Percentiles rank a stretch among this genome's conserved stretches.
Evolutionary conservation across 2,113 vertebrate species (phyloP).

Genomic region (Rissa tridactyla): DNA sequence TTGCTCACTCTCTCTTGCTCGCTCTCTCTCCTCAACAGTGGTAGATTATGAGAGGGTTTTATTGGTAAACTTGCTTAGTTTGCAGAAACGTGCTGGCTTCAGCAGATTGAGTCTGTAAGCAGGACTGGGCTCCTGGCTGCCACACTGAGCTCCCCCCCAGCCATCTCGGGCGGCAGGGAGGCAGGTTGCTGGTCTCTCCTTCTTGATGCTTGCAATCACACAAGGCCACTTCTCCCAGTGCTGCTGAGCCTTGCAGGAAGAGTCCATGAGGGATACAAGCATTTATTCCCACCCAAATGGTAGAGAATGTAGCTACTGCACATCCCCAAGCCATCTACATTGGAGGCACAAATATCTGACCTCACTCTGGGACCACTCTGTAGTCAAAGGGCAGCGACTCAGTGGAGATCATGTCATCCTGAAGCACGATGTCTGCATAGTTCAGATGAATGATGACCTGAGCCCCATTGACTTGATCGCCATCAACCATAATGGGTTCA

Average conservation of each 20-base stretch:
- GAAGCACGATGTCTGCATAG: neutral
- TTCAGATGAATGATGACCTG: neutral
- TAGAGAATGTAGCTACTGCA: neutral
- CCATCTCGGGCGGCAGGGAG: neutral
- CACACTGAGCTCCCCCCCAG: neutral
- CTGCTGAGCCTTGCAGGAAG: neutral
- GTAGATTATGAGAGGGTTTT: slow-evolving; percentile 64
- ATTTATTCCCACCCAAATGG: neutral
- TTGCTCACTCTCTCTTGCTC: neutral
- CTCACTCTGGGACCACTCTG: slow-evolving; percentile 10
- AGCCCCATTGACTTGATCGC: neutral
- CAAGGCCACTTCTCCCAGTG: rapidly evolving
- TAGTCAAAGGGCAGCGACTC: neutral
- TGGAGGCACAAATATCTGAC: neutral
- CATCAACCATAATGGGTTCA: neutral
- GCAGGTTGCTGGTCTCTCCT: neutral
- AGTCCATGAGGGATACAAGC: neutral
- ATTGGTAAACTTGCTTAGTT: slow-evolving; percentile 68
- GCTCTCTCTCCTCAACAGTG: neutral
- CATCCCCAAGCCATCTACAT: neutral
- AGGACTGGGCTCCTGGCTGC: slow-evolving; percentile 3
- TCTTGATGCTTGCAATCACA: rapidly evolving
- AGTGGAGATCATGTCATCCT: neutral
- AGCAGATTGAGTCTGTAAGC: slow-evolving; percentile 42
- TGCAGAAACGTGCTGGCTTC: slow-evolving; percentile 56